Evolutionary conservation across 2,888 invertebrate genomes (phyloP).

Genomic region (Noctua janthina): DNA sequence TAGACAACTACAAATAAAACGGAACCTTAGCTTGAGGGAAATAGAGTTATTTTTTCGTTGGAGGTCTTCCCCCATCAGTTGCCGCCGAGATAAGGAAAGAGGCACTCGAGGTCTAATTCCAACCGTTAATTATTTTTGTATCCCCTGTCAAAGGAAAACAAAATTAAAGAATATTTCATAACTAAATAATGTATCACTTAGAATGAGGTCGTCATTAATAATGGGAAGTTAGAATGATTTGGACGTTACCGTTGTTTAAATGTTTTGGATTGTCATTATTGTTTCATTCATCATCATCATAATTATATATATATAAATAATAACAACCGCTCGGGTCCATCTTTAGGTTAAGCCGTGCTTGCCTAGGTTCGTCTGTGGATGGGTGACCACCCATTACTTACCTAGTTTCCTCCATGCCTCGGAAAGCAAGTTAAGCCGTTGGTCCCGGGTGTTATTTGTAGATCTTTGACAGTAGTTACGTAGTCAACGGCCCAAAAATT

Average conservation of each 20-base stretch:
- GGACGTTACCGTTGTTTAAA: background rate
- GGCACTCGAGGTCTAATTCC: conserved; percentile 63
- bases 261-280: background rate
- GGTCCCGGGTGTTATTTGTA: too few species aligned
- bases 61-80: conserved; percentile 18
- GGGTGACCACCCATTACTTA: too few species aligned
- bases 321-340: too few species aligned
- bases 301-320: too few species aligned
- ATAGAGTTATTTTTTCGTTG: conserved; percentile 21
- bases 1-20: conserved; percentile 34
- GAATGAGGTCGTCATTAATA: conserved; percentile 37
- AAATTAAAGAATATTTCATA: conserved; percentile 63
- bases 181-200: conserved; percentile 53
- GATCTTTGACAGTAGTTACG: too few species aligned
- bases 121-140: conserved; percentile 68
- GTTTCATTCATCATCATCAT: background rate
- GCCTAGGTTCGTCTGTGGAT: too few species aligned
- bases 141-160: conserved; percentile 66
- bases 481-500: too few species aligned
- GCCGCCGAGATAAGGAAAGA: conserved; percentile 48
- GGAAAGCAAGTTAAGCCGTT: too few species aligned
- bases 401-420: too few species aligned
- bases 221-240: background rate
- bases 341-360: too few species aligned
- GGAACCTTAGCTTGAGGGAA: background rate